A percentile compares a stretch with the other conserved stretches of the same genome.
These are phyloP conservation scores for Nymphalis c-album DNA, from an alignment of 2,888 invertebrate genomes.

Conservation along the genomic window DNA sequence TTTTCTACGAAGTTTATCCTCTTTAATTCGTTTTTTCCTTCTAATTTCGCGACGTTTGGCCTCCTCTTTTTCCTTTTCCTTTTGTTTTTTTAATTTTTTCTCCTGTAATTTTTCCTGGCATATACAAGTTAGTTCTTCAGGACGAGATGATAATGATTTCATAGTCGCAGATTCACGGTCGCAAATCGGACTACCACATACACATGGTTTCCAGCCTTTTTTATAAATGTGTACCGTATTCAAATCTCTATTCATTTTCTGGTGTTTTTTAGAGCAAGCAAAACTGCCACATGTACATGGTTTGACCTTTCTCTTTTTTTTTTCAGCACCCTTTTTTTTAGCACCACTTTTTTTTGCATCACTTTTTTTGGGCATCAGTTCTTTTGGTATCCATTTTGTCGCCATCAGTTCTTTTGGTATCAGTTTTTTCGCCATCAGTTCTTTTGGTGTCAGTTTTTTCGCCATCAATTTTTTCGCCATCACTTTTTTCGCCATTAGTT, in stretches of 20 bases:
- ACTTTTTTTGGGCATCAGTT: too few relatives aligned
- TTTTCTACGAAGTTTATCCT: constrained; percentile 34
- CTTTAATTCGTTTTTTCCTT: constrained; percentile 31
- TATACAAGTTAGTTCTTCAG: constrained; percentile 21
- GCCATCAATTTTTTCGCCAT: too few relatives aligned
- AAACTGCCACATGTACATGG: constrained; percentile 40
- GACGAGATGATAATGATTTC: constrained; percentile 14
- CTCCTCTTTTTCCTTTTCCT: constrained; percentile 13
- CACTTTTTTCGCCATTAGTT: too few relatives aligned
- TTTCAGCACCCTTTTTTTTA: background rate
- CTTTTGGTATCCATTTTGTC: too few relatives aligned
- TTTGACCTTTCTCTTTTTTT: background rate
- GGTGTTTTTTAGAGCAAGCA: constrained; percentile 28
- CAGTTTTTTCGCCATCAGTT: background rate
- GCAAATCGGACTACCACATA: constrained; percentile 44
- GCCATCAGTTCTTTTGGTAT: background rate
- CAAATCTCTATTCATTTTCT: background rate
- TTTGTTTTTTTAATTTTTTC: constrained; percentile 29
- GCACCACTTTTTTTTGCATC: too few relatives aligned
- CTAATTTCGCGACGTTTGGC: constrained; percentile 24
- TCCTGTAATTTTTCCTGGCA: constrained; percentile 30
- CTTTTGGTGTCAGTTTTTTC: too few relatives aligned
- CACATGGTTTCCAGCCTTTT: constrained; percentile 31
- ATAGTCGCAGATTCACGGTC: constrained; percentile 36
- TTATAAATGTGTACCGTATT: constrained; percentile 1